Evolutionary conservation across 2,888 invertebrate species (phyloP), one percentile per base, ranked within the genome.

Genomic region (Cryptocephalus moraei): DNA sequence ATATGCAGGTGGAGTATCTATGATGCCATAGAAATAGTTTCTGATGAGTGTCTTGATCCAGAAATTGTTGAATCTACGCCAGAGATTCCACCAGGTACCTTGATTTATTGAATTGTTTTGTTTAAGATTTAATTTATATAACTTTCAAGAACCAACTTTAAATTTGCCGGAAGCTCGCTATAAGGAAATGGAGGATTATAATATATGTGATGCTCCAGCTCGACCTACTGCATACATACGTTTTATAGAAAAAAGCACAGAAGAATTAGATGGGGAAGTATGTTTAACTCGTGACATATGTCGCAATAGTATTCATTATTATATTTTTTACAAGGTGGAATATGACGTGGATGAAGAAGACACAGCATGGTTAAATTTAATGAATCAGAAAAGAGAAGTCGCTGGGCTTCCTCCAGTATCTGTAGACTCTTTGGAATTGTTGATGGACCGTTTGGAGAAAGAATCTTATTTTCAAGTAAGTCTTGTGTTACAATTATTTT

Each of bases 341-440:
- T 99, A 97, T 74, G 97, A 97, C 73, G 86, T 96, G 57, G 97
- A 99, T 68, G 97, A 97, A 67, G 96, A 97, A 73, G 97, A 99
- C 64, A 87, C 89, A 10, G 90, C 91, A 0, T 99, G 96, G 96
- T 72, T 99, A 50, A 78, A 83, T 33, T 78, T 91, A 46, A 84
- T 94, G 56, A 97, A 99, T 68, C 87, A 90, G 58, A 79, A 82
- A 56, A 77, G 97, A 42, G 75, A 80, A 45, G 79, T 82, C 39
- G 80, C 82, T 45, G 82, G 82, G 1, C 67, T 91, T 33, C 80
- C 83, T 3, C 74, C 81, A 0, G 85, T 97, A n/a, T 82, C 85
- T 38, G 86, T 91, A 31, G 91, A 93, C 64, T 87, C 86, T 0
- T 81, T 99, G 66, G 97, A 99, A 68, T 70, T 92, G n/a, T 73